Conservation (phyloP, 2,113 vertebrate genomes). For the Phaetusa simplex region DNA sequence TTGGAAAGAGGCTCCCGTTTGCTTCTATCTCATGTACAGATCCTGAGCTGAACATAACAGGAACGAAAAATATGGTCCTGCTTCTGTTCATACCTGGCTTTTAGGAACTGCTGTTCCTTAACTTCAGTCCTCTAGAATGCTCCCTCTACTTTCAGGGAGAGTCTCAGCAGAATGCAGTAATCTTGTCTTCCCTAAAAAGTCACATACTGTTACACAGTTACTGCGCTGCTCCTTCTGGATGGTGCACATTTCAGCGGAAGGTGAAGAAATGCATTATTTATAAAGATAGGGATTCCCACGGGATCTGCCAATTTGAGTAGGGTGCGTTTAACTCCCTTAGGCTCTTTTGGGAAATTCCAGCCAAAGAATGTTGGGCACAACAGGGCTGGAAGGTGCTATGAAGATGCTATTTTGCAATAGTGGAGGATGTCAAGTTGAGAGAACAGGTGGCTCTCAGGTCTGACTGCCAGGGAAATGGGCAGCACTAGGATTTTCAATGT, state of each 20-base stretch:
- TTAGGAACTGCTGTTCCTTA: neutral
- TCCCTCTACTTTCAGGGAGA: neutral
- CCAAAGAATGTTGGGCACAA: neutral
- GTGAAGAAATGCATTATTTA: neutral
- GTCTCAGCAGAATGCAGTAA: neutral
- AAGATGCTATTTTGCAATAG: neutral
- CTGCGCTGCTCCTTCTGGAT: neutral
- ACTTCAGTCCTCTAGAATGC: neutral
- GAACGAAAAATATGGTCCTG: neutral
- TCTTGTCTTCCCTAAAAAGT: neutral
- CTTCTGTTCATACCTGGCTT: neutral
- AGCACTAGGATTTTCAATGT: neutral
- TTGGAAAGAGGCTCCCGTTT: neutral
- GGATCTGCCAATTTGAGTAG: neutral
- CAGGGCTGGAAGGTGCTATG: accelerated
- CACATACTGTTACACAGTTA: neutral
- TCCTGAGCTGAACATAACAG: neutral
- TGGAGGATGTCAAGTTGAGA: neutral
- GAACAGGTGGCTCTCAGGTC: neutral
- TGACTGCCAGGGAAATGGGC: neutral
- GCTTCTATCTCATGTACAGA: neutral
- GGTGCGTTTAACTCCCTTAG: neutral
- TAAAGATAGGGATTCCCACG: neutral
- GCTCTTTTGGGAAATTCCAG: neutral
- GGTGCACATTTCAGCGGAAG: neutral